Evolutionary conservation across 64 coral and sea anemone species (phyloP).

Genomic region (Actinia tenebrosa): DNA sequence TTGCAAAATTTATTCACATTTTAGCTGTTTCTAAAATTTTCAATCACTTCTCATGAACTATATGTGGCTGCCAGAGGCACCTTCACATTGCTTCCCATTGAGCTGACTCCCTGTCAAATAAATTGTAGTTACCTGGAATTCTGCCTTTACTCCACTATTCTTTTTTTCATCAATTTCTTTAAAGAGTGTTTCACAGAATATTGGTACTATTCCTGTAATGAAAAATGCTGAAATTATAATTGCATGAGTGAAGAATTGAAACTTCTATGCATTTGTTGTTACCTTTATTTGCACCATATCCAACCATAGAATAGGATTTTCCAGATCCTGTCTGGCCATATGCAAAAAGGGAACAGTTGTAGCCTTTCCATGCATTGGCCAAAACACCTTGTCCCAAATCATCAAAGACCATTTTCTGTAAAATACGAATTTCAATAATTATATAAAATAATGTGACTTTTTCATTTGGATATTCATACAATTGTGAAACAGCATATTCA

Average conservation of each 20-base stretch:
- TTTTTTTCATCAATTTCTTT: constrained; percentile 61
- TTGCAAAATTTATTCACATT: too few species aligned
- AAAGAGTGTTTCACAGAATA: constrained; percentile 89
- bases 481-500: too few species aligned
- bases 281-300: constrained; percentile 89
- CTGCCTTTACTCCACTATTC: constrained; percentile 58
- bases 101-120: too few species aligned
- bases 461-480: too few species aligned
- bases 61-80: too few species aligned
- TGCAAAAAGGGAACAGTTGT: constrained; percentile 94
- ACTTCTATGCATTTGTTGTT: neutral
- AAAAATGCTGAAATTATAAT: constrained; percentile 13
- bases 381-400: constrained; percentile 78
- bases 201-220: constrained; percentile 71
- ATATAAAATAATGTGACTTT: neutral
- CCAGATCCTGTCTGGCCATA: constrained; percentile 95
- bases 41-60: too few species aligned
- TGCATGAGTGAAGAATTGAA: too few species aligned
- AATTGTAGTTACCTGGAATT: constrained; percentile 53
- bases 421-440: neutral
- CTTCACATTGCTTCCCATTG: too few species aligned
- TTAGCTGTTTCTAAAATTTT: too few species aligned
- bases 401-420: constrained; percentile 73
- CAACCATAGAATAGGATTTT: constrained; percentile 94
- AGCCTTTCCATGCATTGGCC: constrained; percentile 88